Evolutionary conservation across 2,797 vertebrate genomes (phyloP).

Genomic region (Cirrhinus molitorella): DNA sequence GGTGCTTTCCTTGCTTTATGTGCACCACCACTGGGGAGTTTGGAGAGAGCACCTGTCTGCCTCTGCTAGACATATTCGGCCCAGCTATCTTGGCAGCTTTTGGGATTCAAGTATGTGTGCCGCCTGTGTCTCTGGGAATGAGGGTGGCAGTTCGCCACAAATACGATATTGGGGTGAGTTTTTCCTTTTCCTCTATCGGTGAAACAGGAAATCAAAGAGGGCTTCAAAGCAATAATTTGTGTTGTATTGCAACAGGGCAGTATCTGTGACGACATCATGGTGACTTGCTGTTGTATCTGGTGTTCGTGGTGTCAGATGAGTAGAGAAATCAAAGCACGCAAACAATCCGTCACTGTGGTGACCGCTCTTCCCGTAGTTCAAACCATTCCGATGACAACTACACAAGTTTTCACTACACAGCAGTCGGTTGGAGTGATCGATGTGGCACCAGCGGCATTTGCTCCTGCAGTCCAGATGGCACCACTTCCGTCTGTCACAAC

Average conservation of each 20-base stretch:
- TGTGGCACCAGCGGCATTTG: not conserved
- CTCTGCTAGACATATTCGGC: slow-evolving; percentile 47
- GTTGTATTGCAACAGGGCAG: slow-evolving; percentile 65
- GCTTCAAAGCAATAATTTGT: not conserved
- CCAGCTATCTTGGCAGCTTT: not conserved
- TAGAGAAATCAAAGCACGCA: slow-evolving; percentile 65
- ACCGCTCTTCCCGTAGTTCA: not conserved
- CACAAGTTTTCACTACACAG: not conserved
- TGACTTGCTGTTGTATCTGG: slow-evolving; percentile 63
- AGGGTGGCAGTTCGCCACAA: slow-evolving; percentile 57
- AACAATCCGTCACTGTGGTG: not conserved
- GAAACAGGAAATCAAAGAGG: not conserved
- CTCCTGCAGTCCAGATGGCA: not conserved
- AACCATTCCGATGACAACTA: not conserved
- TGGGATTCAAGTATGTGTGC: slow-evolving; percentile 35
- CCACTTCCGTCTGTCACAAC: not conserved
- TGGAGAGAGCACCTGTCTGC: slow-evolving; percentile 56
- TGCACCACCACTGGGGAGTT: slow-evolving; percentile 51
- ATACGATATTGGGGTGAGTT: slow-evolving; percentile 57
- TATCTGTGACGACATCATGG: slow-evolving; percentile 67
- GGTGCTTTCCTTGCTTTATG: slow-evolving; percentile 61
- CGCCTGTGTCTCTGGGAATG: slow-evolving; percentile 56
- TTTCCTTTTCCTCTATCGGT: not conserved
- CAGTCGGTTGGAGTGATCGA: not conserved
- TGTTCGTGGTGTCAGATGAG: slow-evolving; percentile 78